These are phyloP conservation scores for Bombus confusus DNA, from an alignment of 1,140 invertebrate genomes.

Conservation along the genomic window DNA sequence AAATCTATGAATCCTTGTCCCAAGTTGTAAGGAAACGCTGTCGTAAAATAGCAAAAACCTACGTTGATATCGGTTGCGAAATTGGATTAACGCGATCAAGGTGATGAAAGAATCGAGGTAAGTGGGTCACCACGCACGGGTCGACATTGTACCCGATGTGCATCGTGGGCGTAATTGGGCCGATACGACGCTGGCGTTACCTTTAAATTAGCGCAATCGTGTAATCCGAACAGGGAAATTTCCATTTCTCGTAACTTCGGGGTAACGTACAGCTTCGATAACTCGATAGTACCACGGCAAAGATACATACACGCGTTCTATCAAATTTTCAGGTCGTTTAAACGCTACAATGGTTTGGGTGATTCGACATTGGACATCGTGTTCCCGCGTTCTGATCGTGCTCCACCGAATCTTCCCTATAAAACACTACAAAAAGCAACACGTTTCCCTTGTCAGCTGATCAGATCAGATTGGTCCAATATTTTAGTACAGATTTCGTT, in stretches of 20 bases:
- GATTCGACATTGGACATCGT: not conserved
- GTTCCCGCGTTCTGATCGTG: not conserved
- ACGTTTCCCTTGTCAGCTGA: not conserved
- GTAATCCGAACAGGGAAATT: slow-evolving; percentile 30
- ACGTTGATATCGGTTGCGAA: slow-evolving; percentile 27
- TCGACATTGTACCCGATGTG: slow-evolving; percentile 48
- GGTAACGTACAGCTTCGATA: slow-evolving; percentile 2
- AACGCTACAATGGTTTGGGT: not conserved
- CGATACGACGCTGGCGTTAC: not conserved
- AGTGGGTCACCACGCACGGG: slow-evolving; percentile 52
- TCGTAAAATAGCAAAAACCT: not conserved
- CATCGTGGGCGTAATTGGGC: slow-evolving; percentile 59
- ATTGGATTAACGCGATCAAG: slow-evolving; percentile 53
- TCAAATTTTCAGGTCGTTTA: slow-evolving; percentile 26
- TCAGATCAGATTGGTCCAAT: slow-evolving; percentile 30
- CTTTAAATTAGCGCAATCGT: slow-evolving; percentile 48
- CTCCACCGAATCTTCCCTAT: not conserved
- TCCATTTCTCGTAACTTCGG: slow-evolving; percentile 26
- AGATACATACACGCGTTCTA: not conserved
- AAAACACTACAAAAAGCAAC: not conserved
- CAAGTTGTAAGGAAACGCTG: too few species aligned
- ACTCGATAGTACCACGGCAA: not conserved
- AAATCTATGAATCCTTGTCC: not conserved
- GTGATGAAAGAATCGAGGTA: slow-evolving; percentile 60
- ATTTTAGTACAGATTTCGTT: slow-evolving; percentile 40